Evolutionary conservation across 2,113 vertebrate species (phyloP), one percentile per base, ranked within the genome.

Genomic region (Hypomesus transpacificus): DNA sequence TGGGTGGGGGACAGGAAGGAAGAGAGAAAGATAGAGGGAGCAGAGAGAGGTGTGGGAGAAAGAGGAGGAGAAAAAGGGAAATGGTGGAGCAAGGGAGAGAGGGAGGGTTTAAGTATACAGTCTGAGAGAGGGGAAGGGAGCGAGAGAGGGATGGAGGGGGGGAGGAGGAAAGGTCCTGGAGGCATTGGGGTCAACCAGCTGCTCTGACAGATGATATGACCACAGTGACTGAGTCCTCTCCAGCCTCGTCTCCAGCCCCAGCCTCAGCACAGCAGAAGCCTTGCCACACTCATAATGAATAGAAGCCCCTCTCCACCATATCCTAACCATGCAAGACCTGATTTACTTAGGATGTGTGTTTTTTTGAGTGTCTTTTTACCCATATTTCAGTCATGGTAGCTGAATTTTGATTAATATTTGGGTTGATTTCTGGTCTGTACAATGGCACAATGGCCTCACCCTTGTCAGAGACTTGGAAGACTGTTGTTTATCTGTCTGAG

Each of bases 111-210:
- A 46, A 46, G 39, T 11, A 46, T 46, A 8, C 39, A 7, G 39
- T 46, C 39, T 46, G 39, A 46, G 39, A 46, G 39, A 46, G 39
- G 39, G 39, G 39, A 46, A 46, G 5, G 39, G 39, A 65, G 64
- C 1, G 18, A 50, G 31, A 52, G 46, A 66, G 39, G 46, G 66
- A 56, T 16, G n/a, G 6, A 7, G 9, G 17, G 50, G 4, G 7
- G 46, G 39, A 51, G 51, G 22, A 70, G 60, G 39, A 3, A 24
- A 61, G 69, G 58, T 70, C 69, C 69, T 52, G 69, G 16, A 39
- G 69, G 57, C 69, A 52, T 21, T 17, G 20, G 57, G 69, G 56
- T 70, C 69, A 70, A 61, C 57, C 69, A 70, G 57, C 69, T 70
- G 58, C 14, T 39, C 69, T 46, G 17, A 20, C 66, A 39, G 39